Base-by-base conservation (phyloP, 2,888 invertebrate genomes). In the Synergus umbraculus region DNA sequence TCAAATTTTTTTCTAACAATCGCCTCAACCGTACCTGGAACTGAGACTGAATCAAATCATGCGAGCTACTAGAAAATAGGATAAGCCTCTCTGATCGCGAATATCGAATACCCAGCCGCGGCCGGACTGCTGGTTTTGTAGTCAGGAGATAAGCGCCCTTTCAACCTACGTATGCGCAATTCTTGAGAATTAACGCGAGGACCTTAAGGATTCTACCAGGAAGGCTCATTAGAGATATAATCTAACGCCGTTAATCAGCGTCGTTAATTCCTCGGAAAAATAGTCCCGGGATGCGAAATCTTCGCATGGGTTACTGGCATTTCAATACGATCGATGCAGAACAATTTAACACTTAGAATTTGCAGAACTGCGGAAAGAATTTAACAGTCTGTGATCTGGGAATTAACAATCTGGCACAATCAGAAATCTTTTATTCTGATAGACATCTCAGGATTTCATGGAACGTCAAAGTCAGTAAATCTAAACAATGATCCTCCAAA, bases 381-480 rank as follows among this genome's bases (percentile, higher is more conserved):
- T 60, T 22, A 60, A 12, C 60, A 22, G 22, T 10, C 22, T 9
- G 22, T 3, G 60, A 60, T 60, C 1, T 29, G 29, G 2, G 29
- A 29, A 29, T 29, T 29, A 29, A 29, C 2, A 29, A 29, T 29
- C 29, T 29, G 2, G 3, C 29, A 3, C 3, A 29, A 29, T 29
- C 29, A 29, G 29, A 29, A 29, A 29, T 29, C 2, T 60, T 60
- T 60, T n/a, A 7, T 60, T 22, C 22, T 22, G 22, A 60, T 22
- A 60, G 60, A 60, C 0, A 60, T 60, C 60, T 60, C 22, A 60
- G 12, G 8, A 54, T 54, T 54, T 82, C 80, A 83, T 80, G 83
- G 81, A 81, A 83, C 80, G 79, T 83, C 79, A 80, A 80, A 76
- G 82, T 29, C 29, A 29, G 29, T 29, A 29, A 29, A 29, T 29